Base-by-base conservation (phyloP, 2,888 invertebrate genomes). In the Drosophila paranaensis region DNA sequence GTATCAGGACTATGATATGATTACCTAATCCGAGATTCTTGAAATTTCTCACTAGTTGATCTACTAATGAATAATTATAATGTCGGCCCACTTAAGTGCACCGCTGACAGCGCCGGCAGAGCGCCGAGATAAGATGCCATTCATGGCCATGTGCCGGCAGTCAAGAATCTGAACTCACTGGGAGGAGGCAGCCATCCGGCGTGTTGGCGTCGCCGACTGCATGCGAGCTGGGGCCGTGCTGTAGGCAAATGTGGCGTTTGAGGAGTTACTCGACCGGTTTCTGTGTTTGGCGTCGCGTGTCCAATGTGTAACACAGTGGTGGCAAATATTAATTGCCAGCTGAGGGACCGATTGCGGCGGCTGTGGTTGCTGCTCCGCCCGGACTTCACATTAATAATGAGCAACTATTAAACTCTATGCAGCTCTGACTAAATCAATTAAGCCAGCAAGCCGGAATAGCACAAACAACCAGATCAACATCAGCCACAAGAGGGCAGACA, bases 351-450 rank as follows among this genome's bases (percentile, higher is more conserved):
- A n/a, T 25, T 46, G 51, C 45, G 42, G 46, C 33, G 25, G 45
- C 42, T 70, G 45, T 30, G 60, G 53, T 66, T 62, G 56, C 48
- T 60, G 13, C 20, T n/a, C 13, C n/a, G 33, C 3, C 30, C 43
- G 60, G 60, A 30, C 55, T 58, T 53, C 67, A 69, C 74, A 83
- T 86, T 77, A 88, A 82, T 88, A 74, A 90, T 78, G 88, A 74
- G 79, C 68, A 77, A 81, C 88, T 82, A 81, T 87, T 83, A 88
- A 81, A 81, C 81, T 76, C 64, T 79, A 70, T 74, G 87, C 76
- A 79, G 77, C 79, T 71, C 68, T 70, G 71, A 81, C 79, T 88
- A 90, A 91, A 90, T 91, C 86, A 90, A 90, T 90, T 90, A 90
- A 84, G 84, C 75, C 81, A 82, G 82, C 84, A 86, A 79, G 53